Conservation (phyloP, 1,140 invertebrate species). For the Zaprionus inermis region DNA sequence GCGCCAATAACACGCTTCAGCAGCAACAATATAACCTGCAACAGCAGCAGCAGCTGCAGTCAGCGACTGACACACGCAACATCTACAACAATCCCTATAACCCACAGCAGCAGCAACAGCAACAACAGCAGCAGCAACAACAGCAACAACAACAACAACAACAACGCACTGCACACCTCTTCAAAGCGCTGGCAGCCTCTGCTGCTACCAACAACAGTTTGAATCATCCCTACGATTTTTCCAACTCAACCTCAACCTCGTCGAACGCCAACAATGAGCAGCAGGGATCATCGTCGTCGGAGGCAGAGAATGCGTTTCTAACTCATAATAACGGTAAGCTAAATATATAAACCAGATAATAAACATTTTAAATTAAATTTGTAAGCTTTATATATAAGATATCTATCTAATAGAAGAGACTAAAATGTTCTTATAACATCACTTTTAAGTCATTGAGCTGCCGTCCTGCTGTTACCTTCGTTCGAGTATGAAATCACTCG, state of each 20-base stretch:
- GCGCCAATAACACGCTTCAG: conserved; percentile 78
- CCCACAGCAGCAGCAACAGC: conserved; percentile 58
- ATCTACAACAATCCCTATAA: conserved; percentile 81
- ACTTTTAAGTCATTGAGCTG: too few species aligned
- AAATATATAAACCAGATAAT: not conserved
- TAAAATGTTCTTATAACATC: too few species aligned
- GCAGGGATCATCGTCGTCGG: conserved; percentile 74
- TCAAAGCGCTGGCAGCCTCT: conserved; percentile 66
- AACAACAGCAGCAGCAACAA: conserved; percentile 56
- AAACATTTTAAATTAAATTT: too few species aligned
- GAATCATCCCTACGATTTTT: conserved; percentile 78
- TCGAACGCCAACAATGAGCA: conserved; percentile 75
- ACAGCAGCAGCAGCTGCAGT: conserved; percentile 64
- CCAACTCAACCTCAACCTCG: conserved; percentile 66
- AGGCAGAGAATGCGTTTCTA: conserved; percentile 77
- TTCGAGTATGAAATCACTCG: too few species aligned
- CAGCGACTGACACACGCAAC: conserved; percentile 75
- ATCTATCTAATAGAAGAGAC: too few species aligned
- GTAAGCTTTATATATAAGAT: too few species aligned
- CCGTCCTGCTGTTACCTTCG: not conserved
- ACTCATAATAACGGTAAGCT: conserved; percentile 80
- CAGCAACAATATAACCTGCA: conserved; percentile 73
- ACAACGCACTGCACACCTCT: conserved; percentile 70
- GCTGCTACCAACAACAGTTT: conserved; percentile 63
- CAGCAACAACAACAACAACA: conserved; percentile 53